These are phyloP conservation scores for Phrynosoma platyrhinos DNA, from an alignment of 2,113 vertebrate species.

Conservation along the genomic window DNA sequence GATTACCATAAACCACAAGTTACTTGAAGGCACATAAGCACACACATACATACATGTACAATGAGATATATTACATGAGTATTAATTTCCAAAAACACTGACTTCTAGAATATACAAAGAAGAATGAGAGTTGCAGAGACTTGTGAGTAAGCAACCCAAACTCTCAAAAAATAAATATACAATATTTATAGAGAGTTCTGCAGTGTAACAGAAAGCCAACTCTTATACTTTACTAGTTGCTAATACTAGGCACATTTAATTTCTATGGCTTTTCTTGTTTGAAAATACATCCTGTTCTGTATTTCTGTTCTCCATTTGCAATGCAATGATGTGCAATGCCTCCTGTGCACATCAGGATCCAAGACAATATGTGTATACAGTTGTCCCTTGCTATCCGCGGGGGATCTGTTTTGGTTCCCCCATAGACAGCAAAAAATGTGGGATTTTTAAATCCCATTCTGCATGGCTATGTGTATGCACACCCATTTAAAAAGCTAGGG, in stretches of 20 bases:
- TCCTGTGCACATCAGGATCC: neutral
- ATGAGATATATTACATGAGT: neutral
- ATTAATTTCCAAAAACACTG: neutral
- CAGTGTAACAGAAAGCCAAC: neutral
- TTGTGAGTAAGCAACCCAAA: neutral
- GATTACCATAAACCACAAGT: too few relatives aligned
- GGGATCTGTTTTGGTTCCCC: too few relatives aligned
- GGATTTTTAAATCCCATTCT: too few relatives aligned
- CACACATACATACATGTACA: neutral
- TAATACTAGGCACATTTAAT: neutral
- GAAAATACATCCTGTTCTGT: neutral
- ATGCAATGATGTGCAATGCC: too few relatives aligned
- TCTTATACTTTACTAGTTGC: neutral
- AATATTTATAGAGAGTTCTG: neutral
- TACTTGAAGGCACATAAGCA: neutral
- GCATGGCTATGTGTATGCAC: too few relatives aligned
- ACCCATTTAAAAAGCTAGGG: too few relatives aligned
- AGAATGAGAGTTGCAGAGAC: neutral
- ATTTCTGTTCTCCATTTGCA: neutral
- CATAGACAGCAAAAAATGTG: too few relatives aligned
- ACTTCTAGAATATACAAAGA: neutral
- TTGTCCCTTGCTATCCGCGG: too few relatives aligned
- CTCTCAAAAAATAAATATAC: neutral
- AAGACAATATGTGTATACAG: neutral
- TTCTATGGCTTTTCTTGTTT: neutral